phyloP scores from a whole-genome alignment of 2,797 vertebrate genomes.

The Prionace glauca region DNA sequence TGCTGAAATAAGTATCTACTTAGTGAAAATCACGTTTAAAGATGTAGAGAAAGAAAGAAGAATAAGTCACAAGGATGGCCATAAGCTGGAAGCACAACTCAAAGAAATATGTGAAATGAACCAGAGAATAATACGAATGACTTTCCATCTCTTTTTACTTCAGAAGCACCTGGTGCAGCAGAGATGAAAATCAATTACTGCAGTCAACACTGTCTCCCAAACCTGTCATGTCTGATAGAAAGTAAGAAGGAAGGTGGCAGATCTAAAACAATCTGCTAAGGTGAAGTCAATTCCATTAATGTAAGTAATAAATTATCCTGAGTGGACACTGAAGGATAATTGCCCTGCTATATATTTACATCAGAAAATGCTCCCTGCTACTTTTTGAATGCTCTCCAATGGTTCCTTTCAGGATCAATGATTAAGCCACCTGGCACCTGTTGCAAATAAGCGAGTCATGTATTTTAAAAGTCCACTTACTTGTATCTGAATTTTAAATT shows the following conservation, averaged over 20 bases:
- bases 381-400: background rate
- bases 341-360: background rate
- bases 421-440: background rate
- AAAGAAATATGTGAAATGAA: background rate
- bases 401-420: background rate
- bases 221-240: background rate
- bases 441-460: background rate
- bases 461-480: background rate
- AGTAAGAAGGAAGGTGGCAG: background rate
- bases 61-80: background rate
- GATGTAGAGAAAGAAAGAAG: background rate
- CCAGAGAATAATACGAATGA: background rate
- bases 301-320: background rate
- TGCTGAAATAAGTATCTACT: background rate
- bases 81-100: background rate
- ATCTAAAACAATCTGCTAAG: background rate
- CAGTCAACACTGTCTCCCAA: background rate
- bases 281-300: background rate
- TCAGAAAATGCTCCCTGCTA: background rate
- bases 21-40: background rate
- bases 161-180: background rate
- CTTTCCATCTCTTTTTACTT: background rate
- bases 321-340: background rate
- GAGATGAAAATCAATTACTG: background rate
- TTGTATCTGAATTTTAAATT: background rate